phyloP scores from a whole-genome alignment of 2,888 invertebrate species.

The Machimus rusticus region DNA sequence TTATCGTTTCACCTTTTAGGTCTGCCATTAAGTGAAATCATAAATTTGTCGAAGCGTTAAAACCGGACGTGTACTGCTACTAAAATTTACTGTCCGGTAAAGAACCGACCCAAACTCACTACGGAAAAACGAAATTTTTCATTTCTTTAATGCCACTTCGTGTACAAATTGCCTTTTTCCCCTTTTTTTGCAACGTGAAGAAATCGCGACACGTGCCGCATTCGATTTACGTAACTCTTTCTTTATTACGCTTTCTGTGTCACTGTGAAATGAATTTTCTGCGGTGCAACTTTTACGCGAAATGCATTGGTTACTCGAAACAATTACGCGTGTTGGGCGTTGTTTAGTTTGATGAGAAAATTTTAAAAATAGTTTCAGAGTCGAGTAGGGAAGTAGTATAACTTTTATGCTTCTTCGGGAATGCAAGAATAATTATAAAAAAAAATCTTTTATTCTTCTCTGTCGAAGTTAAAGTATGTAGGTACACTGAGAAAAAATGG shows the following conservation, averaged over 20 bases:
- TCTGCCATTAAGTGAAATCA: slow-evolving; percentile 16
- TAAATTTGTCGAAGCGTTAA: slow-evolving; percentile 10
- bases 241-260: background rate
- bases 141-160: background rate
- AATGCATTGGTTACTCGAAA: background rate
- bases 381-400: background rate
- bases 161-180: background rate
- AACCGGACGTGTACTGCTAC: background rate
- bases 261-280: background rate
- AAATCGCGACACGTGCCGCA: background rate
- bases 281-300: background rate
- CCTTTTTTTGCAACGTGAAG: background rate
- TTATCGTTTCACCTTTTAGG: background rate
- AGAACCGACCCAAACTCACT: background rate
- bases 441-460: too few relatives aligned
- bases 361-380: background rate
- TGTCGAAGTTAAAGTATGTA: too few relatives aligned
- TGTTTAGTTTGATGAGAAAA: background rate
- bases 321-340: background rate
- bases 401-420: background rate
- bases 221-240: background rate
- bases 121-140: background rate
- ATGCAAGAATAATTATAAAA: too few relatives aligned
- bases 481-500: too few relatives aligned
- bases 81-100: background rate